These are phyloP conservation scores for Apus apus DNA, from an alignment of 2,113 vertebrate species.

Conservation along the genomic window DNA sequence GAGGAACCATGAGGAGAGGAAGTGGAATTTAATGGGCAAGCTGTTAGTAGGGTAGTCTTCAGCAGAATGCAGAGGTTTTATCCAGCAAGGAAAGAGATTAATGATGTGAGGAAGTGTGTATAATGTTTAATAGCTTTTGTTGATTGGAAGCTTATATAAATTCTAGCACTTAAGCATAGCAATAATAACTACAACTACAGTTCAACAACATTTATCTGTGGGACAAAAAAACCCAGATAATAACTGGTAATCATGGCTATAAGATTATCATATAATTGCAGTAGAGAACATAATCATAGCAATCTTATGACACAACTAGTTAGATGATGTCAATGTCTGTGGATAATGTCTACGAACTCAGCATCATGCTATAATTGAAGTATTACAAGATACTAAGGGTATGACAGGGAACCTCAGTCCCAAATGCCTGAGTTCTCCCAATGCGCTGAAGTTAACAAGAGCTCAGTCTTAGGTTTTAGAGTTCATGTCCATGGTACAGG, in stretches of 20 bases:
- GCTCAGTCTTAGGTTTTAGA: neutral
- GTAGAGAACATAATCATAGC: neutral
- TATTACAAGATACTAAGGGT: neutral
- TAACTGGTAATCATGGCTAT: neutral
- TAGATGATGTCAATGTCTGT: neutral
- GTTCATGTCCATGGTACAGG: neutral
- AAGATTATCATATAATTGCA: neutral
- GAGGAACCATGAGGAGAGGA: neutral
- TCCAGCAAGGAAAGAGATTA: neutral
- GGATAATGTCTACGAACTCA: neutral
- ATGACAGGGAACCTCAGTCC: fast-evolving
- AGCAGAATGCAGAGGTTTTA: neutral
- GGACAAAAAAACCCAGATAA: neutral
- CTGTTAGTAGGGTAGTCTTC: neutral
- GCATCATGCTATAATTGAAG: neutral
- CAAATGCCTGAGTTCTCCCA: neutral
- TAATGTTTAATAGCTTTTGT: neutral
- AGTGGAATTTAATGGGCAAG: neutral
- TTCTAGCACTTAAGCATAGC: neutral
- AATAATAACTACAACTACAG: neutral
- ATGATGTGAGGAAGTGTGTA: neutral
- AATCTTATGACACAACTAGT: neutral
- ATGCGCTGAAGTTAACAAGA: neutral
- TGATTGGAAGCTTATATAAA: neutral
- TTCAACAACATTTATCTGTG: neutral